These are phyloP conservation scores for Melanerpes aurifrons DNA, from an alignment of 2,113 vertebrate species.

Conservation along the genomic window DNA sequence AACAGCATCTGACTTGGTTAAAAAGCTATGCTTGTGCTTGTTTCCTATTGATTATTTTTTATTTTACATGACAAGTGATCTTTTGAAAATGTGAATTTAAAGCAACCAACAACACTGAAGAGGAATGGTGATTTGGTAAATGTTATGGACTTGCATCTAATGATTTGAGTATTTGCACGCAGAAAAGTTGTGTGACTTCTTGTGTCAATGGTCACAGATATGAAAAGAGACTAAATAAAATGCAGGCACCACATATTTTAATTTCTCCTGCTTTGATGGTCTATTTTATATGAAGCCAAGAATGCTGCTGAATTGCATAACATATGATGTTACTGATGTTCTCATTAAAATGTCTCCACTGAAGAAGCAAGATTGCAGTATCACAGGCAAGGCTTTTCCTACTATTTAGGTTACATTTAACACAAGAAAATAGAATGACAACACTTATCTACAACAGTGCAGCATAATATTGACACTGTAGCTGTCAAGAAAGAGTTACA, in stretches of 20 bases:
- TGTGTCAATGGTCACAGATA: not conserved
- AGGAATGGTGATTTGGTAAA: not conserved
- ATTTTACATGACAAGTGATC: not conserved
- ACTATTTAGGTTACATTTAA: not conserved
- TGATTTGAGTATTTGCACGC: not conserved
- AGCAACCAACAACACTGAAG: not conserved
- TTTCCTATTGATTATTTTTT: not conserved
- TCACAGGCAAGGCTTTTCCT: not conserved
- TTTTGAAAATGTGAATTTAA: constrained; percentile 10
- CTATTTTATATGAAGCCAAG: not conserved
- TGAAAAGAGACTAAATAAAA: not conserved
- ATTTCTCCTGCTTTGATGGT: not conserved
- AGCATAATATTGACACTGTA: not conserved
- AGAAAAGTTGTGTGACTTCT: not conserved
- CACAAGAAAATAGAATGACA: not conserved
- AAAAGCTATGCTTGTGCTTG: not conserved
- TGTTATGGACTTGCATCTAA: not conserved
- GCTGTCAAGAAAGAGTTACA: not conserved
- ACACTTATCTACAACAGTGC: not conserved
- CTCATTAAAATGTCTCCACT: not conserved
- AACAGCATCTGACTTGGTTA: not conserved
- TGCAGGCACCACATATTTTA: not conserved
- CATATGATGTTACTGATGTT: not conserved
- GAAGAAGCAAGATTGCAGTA: not conserved
- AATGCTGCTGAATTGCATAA: not conserved